phyloP scores from a whole-genome alignment of 1,140 invertebrate genomes.

The Orchestia grillus region DNA sequence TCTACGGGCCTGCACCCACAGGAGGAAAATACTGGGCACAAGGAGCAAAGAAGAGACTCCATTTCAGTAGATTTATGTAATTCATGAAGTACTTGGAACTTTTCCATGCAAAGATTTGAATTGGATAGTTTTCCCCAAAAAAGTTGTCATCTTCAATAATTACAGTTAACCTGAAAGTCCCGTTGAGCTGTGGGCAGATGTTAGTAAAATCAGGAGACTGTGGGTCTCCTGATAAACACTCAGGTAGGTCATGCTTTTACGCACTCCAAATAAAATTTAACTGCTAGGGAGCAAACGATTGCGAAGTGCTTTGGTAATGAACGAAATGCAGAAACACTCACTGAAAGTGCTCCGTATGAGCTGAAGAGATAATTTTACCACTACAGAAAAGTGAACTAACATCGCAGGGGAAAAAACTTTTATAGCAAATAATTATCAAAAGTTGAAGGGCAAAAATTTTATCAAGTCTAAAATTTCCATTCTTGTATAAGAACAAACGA shows the following conservation, averaged over 20 bases:
- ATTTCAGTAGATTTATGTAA: background rate
- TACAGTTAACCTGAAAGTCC: background rate
- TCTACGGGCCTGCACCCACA: background rate
- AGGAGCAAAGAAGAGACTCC: too few relatives aligned
- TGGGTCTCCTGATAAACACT: background rate
- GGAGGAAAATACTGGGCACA: too few relatives aligned
- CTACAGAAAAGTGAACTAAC: background rate
- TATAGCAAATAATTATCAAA: background rate
- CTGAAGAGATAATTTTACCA: background rate
- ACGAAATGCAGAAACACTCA: background rate
- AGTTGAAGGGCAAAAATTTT: background rate
- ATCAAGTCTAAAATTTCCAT: background rate
- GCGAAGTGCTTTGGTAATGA: background rate
- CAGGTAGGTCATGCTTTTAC: background rate
- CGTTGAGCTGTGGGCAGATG: background rate
- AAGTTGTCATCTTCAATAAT: background rate
- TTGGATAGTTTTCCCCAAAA: background rate
- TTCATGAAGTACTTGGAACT: background rate
- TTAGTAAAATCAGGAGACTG: background rate
- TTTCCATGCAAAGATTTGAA: background rate
- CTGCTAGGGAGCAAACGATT: background rate
- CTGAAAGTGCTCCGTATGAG: background rate
- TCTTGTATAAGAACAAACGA: background rate
- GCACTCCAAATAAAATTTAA: background rate
- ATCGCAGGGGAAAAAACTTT: background rate